phyloP scores from a whole-genome alignment of 92 coral and sea anemone species.

The Scolanthus callimorphus region DNA sequence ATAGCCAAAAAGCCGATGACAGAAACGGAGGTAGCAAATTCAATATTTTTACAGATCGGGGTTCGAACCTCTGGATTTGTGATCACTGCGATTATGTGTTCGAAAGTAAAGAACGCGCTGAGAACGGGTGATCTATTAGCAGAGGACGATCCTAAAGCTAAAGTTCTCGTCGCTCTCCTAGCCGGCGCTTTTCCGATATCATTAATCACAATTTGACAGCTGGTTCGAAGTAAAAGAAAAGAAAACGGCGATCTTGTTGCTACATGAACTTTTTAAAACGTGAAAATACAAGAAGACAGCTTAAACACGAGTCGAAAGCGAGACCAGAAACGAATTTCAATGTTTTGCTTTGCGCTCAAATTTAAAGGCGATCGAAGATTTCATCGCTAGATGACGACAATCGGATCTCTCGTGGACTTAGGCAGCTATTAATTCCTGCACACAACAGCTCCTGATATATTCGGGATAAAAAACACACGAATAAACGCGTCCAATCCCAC shows the following conservation, averaged over 20 bases:
- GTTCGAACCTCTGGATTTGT: no score
- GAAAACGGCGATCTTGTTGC: no score
- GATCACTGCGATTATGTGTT: background rate
- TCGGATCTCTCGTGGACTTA: no score
- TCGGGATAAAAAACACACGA: background rate
- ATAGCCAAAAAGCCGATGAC: constrained; percentile 26
- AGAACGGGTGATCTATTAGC: no score
- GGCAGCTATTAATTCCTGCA: background rate
- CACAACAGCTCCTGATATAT: no score
- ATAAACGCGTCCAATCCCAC: background rate
- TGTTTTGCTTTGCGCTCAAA: background rate
- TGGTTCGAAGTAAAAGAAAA: constrained; percentile 11
- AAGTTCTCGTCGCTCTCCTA: no score
- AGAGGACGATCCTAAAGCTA: no score
- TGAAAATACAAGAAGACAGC: no score
- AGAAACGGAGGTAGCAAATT: constrained; percentile 22
- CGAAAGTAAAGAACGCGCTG: background rate
- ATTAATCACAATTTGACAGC: constrained; percentile 39
- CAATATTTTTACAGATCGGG: constrained; percentile 8
- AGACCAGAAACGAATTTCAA: background rate
- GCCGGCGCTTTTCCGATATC: no score
- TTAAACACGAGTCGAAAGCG: no score
- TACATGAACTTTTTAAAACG: no score
- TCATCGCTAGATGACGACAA: background rate
- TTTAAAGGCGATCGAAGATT: background rate